phyloP scores from a whole-genome alignment of 2,113 vertebrate species.

The Tapirus terrestris region DNA sequence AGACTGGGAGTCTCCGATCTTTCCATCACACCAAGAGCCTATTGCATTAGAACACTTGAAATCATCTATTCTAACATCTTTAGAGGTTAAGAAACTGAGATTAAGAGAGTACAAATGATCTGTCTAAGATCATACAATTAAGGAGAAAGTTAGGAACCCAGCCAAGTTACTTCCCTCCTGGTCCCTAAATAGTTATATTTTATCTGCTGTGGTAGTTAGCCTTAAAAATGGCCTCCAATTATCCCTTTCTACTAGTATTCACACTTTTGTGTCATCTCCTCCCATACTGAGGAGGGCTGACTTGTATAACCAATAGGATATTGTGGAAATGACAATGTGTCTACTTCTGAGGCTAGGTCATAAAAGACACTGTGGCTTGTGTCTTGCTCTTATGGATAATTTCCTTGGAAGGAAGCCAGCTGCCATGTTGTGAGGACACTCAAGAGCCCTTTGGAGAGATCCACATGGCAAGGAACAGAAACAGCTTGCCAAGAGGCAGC shows the following conservation, averaged over 20 bases:
- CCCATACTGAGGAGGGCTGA: background rate
- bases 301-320: background rate
- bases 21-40: background rate
- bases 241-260: no score
- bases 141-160: background rate
- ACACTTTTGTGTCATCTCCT: background rate
- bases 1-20: background rate
- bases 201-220: background rate
- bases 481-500: background rate
- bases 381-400: background rate
- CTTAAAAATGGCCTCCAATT: background rate
- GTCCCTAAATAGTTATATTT: background rate
- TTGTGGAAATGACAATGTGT: background rate
- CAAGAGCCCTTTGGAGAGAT: background rate
- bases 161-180: background rate
- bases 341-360: background rate
- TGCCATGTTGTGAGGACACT: background rate
- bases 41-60: background rate
- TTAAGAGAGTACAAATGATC: background rate
- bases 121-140: background rate
- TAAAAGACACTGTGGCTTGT: background rate
- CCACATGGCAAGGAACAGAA: background rate
- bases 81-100: background rate
- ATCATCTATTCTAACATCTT: background rate
- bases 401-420: background rate